These are phyloP conservation scores for Pseudolaguvia tuberculata DNA, from an alignment of 2,113 vertebrate species.

Conservation along the genomic window DNA sequence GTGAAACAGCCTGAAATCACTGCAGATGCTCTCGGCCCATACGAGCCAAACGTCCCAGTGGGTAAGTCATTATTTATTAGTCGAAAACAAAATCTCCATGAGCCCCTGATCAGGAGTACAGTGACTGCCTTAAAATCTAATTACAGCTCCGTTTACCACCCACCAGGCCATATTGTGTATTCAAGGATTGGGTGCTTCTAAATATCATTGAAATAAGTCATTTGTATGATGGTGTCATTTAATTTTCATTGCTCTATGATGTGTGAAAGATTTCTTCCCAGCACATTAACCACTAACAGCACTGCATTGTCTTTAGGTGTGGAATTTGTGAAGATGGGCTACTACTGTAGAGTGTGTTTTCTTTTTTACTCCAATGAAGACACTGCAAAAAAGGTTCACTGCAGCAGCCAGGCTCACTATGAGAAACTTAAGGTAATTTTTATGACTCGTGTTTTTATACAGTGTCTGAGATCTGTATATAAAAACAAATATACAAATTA, in stretches of 20 bases:
- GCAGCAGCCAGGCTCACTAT: constrained; percentile 91
- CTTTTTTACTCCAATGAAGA: constrained; percentile 97
- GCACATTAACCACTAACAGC: neutral
- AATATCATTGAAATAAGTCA: too few relatives aligned
- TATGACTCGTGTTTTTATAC: neutral
- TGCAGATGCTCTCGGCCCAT: constrained; percentile 69
- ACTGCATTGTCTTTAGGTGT: constrained; percentile 73
- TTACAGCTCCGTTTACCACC: too few relatives aligned
- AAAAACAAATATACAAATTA: neutral
- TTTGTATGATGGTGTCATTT: too few relatives aligned
- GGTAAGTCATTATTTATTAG: constrained; percentile 69
- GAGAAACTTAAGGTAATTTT: constrained; percentile 88
- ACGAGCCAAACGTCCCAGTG: constrained; percentile 78
- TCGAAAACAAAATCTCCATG: neutral
- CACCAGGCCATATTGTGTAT: too few relatives aligned
- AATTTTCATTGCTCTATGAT: too few relatives aligned
- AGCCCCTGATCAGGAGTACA: neutral
- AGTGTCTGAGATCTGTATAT: neutral
- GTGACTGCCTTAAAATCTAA: too few relatives aligned
- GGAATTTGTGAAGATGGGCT: constrained; percentile 95
- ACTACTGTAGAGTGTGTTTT: constrained; percentile 95
- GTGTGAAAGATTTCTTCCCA: neutral
- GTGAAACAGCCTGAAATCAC: constrained; percentile 47
- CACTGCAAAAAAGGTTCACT: constrained; percentile 90
- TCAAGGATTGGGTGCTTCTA: too few relatives aligned